Evolutionary conservation across 2,113 vertebrate genomes (phyloP), one percentile per base, ranked within the genome.

Genomic region (Macquaria australasica): DNA sequence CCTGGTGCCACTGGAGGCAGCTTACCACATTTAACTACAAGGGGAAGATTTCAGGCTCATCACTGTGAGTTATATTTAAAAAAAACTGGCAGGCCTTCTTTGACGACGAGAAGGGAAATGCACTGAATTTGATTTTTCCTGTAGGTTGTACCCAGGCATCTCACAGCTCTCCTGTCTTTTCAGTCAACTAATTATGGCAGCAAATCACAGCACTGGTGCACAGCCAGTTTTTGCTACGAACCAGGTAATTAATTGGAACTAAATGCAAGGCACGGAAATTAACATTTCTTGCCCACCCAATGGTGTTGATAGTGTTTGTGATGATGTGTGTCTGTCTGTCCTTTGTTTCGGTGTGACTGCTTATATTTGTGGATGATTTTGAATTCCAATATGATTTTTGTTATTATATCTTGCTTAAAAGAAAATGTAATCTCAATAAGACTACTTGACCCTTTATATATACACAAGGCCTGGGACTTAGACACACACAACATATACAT

Each of bases 1-100:
- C 43, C 79, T 31, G 79, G 77, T 76, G 14, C 39, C 68, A 67
- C 86, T 70, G 55, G 72, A 90, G 79, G 89, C 84, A 85, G 66
- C 23, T 51, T 37, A 82, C 50, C 66, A 70, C 66, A 63, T 81
- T 76, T 73, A 77, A 76, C 60, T 83, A 70, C 39, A 60, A 50
- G 68, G 45, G 20, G 39, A 77, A 73, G 25, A 53, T 63, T 59
- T 81, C 71, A 68, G 28, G 51, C 75, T 81, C 59, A 70, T 77
- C 58, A 70, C 20, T n/a, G 45, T n/a, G 21, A 84, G 53, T 72
- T 60, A 14, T 45, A 56, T 66, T 37, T 59, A 20, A 72, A 72
- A 72, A 62, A 43, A 31, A 48, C 2, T 72, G 58, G 7, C 63
- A 45, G n/a, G 55, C 48, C 34, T 31, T 21, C 15, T 77, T 15